Base-by-base conservation (phyloP, 2,797 vertebrate genomes). In the Spizella passerina region DNA sequence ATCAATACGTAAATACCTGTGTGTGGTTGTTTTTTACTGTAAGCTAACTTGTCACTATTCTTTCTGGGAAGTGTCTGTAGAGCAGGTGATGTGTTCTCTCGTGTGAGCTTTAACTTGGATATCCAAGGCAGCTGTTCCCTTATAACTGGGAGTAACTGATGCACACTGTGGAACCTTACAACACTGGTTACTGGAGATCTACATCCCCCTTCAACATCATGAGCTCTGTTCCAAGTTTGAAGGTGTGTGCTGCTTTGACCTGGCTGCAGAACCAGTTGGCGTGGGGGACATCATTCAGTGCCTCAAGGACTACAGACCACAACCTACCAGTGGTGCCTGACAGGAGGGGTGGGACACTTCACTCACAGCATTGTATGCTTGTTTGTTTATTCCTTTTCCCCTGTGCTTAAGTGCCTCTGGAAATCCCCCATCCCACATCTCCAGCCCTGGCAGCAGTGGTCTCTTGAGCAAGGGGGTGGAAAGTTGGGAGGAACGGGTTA, bases 81-180 rank as follows among this genome's bases (percentile, higher is more conserved):
- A 41, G 22, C 39, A 53, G 52, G 65, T 53, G 65, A 12, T 0
- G 0, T 4, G 44, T 30, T 24, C 17, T 32, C 24, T 44, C 4
- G 0, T 39, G 59, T 5, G 41, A 65, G 39, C 13, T 83, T 65
- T 36, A 10, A 59, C 30, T 59, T 46, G 52, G 65, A 65, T 43
- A 36, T 36, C 22, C 66, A 47, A 59, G 59, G 26, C 34, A 83
- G 65, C 46, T 59, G 26, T 6, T 83, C 32, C 46, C 46, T 70
- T 41, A 7, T 9, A n/a, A 15, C 29, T 71, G 39, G 23, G 30
- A 89, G 44, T 24, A 65, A 46, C 52, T 46, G 52, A 72, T 57
- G 57, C 23, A 34, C 30, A 20, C 30, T 14, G 2, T 23, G 55
- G 61, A 61, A 61, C 43, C 19, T 14, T 70, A 10, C 24, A 70